phyloP scores from a whole-genome alignment of 2,113 vertebrate genomes.

The Salvelinus sp. region DNA sequence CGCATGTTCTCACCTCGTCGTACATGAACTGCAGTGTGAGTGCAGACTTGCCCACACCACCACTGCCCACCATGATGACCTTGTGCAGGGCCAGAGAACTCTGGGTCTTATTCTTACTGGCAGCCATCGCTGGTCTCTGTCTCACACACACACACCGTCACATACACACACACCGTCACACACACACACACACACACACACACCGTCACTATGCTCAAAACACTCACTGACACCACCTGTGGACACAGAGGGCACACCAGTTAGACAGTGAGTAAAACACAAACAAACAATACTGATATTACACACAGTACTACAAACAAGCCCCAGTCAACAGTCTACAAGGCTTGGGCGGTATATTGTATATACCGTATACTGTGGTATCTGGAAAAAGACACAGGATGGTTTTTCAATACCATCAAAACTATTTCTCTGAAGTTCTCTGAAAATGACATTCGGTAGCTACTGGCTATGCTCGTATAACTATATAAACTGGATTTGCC shows the following conservation, averaged over 20 bases:
- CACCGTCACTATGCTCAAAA: neutral
- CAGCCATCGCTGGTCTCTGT: slow-evolving; percentile 58
- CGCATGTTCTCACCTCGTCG: slow-evolving; percentile 61
- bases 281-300: neutral
- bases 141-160: slow-evolving; percentile 11
- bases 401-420: too few relatives aligned
- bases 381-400: too few relatives aligned
- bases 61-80: slow-evolving; percentile 74
- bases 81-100: slow-evolving; percentile 72
- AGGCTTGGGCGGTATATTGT: too few relatives aligned
- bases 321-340: too few relatives aligned
- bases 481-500: too few relatives aligned
- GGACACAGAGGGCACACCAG: neutral
- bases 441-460: too few relatives aligned
- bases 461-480: too few relatives aligned
- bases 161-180: slow-evolving; percentile 23
- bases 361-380: too few relatives aligned
- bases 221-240: slow-evolving; percentile 18
- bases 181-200: slow-evolving; percentile 27
- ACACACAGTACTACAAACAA: neutral
- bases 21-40: slow-evolving; percentile 77
- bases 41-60: slow-evolving; percentile 69
- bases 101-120: slow-evolving; percentile 70
- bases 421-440: too few relatives aligned
- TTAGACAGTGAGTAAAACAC: neutral